Conservation (phyloP, 2,113 vertebrate species). For the Rousettus leschenaultii region DNA sequence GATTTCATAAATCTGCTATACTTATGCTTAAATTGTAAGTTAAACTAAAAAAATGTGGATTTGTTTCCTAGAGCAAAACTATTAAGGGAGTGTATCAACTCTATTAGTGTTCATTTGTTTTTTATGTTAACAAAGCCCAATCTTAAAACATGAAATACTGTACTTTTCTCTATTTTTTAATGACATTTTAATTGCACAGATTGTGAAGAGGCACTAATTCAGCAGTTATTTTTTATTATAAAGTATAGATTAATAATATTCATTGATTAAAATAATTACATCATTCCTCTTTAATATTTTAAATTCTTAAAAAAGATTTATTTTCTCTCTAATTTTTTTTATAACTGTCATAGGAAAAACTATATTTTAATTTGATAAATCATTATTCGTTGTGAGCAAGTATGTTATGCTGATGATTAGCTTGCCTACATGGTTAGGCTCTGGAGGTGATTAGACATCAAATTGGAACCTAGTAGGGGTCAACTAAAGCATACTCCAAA, state of each 20-base stretch:
- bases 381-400: neutral
- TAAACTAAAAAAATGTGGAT: neutral
- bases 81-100: neutral
- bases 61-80: neutral
- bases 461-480: neutral
- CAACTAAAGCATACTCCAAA: neutral
- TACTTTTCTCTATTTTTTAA: neutral
- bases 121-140: neutral
- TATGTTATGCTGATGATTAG: neutral
- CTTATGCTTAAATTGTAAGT: neutral
- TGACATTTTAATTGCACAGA: conserved; percentile 48
- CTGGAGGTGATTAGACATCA: neutral
- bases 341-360: neutral
- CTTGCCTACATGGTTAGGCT: neutral
- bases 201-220: conserved; percentile 50
- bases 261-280: neutral
- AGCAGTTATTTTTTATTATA: neutral
- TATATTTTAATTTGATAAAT: neutral
- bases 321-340: neutral
- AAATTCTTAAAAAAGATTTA: neutral
- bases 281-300: neutral
- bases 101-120: neutral
- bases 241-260: neutral
- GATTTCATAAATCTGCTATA: neutral
- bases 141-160: neutral